Percentiles rank a stretch among this genome's conserved stretches.
These are phyloP conservation scores for Heliopora coerulea DNA, from an alignment of 92 coral and sea anemone species.

Conservation along the genomic window DNA sequence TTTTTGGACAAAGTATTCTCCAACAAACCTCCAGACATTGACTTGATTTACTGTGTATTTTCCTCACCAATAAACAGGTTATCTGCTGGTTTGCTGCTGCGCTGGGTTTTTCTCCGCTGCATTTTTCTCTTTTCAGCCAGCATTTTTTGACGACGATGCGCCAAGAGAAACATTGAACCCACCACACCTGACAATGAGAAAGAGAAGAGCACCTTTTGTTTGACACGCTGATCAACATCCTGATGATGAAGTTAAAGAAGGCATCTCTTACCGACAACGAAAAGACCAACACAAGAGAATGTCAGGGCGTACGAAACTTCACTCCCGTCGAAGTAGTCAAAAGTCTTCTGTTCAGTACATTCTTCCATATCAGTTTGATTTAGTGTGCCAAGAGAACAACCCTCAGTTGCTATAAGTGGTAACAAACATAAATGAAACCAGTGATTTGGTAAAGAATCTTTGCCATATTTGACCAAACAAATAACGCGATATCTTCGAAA, in stretches of 20 bases:
- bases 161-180: slow-evolving; percentile 6
- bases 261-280: slow-evolving; percentile 24
- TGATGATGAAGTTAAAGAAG: no score
- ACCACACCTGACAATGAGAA: slow-evolving; percentile 13
- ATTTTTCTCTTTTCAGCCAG: slow-evolving; percentile 31
- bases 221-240: no score
- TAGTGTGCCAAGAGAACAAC: background rate
- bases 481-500: no score
- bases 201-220: no score
- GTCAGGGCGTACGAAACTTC: slow-evolving; percentile 36
- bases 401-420: background rate
- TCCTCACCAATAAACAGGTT: slow-evolving; percentile 34
- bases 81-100: slow-evolving; percentile 24
- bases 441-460: no score
- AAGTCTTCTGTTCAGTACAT: slow-evolving; percentile 25
- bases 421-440: no score
- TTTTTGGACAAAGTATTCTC: no score
- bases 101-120: slow-evolving; percentile 21
- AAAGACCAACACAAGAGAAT: slow-evolving; percentile 1
- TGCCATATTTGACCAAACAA: no score
- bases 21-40: background rate
- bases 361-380: slow-evolving; percentile 16
- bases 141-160: slow-evolving; percentile 15
- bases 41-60: background rate
- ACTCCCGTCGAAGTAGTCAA: slow-evolving; percentile 31